Percentiles rank a stretch among this genome's conserved stretches.
Conservation (phyloP, 2,113 vertebrate species). For the Centropus unirufus region DNA sequence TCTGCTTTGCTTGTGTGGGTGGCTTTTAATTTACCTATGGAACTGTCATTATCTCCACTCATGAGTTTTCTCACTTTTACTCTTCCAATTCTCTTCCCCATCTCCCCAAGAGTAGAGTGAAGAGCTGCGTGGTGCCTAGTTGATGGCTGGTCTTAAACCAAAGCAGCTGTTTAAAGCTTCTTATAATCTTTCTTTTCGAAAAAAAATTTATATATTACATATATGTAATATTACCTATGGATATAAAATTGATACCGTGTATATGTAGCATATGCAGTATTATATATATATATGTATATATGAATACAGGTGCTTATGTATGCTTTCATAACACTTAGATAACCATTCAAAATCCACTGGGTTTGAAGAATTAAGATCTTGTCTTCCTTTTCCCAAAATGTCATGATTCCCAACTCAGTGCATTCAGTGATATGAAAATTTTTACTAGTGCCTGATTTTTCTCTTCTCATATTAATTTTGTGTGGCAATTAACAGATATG, state of each 20-base stretch:
- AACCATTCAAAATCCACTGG: neutral
- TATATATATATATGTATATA: neutral
- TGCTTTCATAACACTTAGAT: neutral
- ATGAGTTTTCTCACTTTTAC: neutral
- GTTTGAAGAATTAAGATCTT: neutral
- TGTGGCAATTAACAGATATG: slow-evolving; percentile 52
- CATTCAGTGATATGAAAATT: neutral
- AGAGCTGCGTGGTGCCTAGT: no score
- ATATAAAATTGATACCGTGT: neutral
- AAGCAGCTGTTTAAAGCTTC: neutral
- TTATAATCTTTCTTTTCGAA: neutral
- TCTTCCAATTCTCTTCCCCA: no score
- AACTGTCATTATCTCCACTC: no score
- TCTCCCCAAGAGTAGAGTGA: no score
- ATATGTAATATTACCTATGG: neutral
- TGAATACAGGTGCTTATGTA: neutral
- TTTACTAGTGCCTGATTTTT: neutral
- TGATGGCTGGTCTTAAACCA: no score
- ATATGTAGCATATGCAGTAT: neutral
- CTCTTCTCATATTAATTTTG: slow-evolving; percentile 24
- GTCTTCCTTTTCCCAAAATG: neutral
- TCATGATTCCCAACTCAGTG: neutral
- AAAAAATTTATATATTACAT: neutral
- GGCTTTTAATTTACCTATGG: no score
- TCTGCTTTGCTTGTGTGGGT: no score